Conservation (phyloP, 2,888 invertebrate species). For the Orthonychiurus folsomi region DNA sequence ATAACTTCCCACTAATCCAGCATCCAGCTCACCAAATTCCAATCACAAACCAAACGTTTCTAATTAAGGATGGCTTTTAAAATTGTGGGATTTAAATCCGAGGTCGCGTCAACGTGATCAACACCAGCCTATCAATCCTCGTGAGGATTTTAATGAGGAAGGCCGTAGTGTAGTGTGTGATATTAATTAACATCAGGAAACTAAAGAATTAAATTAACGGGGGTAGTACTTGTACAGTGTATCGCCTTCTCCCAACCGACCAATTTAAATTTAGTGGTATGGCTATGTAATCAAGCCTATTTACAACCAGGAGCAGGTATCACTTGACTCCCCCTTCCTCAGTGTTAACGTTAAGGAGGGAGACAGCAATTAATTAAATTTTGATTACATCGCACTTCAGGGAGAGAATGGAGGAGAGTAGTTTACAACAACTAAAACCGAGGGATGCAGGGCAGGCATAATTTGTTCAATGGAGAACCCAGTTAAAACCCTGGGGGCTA, state of each 20-base stretch:
- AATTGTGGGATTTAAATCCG: neutral
- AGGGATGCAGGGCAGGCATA: neutral
- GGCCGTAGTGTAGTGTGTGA: too few species aligned
- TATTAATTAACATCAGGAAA: too few species aligned
- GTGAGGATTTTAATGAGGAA: neutral
- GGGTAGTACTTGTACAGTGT: too few species aligned
- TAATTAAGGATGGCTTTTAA: too few species aligned
- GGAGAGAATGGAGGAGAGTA: too few species aligned
- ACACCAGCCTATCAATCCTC: too few species aligned
- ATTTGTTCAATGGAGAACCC: neutral
- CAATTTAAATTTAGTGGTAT: neutral
- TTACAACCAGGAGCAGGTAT: neutral
- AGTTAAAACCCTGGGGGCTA: neutral
- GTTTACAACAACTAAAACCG: too few species aligned
- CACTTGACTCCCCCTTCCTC: neutral
- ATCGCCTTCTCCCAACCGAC: too few species aligned
- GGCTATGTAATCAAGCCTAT: neutral
- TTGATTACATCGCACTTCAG: neutral
- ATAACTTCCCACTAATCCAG: neutral
- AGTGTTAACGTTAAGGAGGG: neutral
- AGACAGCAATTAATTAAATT: neutral
- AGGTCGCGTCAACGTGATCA: too few species aligned
- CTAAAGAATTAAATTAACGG: neutral
- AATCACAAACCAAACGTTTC: too few species aligned
- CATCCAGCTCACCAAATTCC: constrained; percentile 6